phyloP scores from a whole-genome alignment of 1,140 invertebrate species.

The Achatina immaculata region DNA sequence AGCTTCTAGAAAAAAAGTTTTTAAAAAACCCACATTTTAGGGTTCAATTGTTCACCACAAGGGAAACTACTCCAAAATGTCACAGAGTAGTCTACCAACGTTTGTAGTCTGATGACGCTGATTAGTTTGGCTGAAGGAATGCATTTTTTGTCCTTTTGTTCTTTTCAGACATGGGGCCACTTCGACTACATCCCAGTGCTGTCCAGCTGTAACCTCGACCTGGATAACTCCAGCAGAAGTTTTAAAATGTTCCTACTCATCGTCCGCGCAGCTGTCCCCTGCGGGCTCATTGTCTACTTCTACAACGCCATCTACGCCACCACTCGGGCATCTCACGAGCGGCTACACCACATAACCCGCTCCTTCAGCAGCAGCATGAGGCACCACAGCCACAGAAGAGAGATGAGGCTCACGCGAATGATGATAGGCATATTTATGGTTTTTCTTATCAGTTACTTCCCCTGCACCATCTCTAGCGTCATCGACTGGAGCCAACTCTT shows the following conservation, averaged over 20 bases:
- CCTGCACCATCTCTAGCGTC: slow-evolving; percentile 55
- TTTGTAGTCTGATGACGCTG: no score
- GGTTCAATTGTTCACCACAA: no score
- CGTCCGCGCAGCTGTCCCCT: slow-evolving; percentile 51
- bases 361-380: not conserved
- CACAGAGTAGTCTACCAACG: no score
- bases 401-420: slow-evolving; percentile 57
- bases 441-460: slow-evolving; percentile 58
- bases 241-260: slow-evolving; percentile 57
- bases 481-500: slow-evolving; percentile 55
- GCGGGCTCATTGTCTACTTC: slow-evolving; percentile 52
- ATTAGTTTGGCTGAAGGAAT: no score
- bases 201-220: slow-evolving; percentile 54
- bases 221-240: slow-evolving; percentile 52
- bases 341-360: slow-evolving; percentile 25
- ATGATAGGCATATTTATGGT: slow-evolving; percentile 57
- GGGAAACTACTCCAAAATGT: no score
- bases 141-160: no score
- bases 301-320: slow-evolving; percentile 53
- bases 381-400: slow-evolving; percentile 43
- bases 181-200: slow-evolving; percentile 55
- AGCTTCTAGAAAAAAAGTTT: no score
- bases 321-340: slow-evolving; percentile 46
- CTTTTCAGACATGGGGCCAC: slow-evolving; percentile 17
- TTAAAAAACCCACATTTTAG: no score